Base-by-base conservation (phyloP, 2,113 vertebrate species). In the Indri indri region DNA sequence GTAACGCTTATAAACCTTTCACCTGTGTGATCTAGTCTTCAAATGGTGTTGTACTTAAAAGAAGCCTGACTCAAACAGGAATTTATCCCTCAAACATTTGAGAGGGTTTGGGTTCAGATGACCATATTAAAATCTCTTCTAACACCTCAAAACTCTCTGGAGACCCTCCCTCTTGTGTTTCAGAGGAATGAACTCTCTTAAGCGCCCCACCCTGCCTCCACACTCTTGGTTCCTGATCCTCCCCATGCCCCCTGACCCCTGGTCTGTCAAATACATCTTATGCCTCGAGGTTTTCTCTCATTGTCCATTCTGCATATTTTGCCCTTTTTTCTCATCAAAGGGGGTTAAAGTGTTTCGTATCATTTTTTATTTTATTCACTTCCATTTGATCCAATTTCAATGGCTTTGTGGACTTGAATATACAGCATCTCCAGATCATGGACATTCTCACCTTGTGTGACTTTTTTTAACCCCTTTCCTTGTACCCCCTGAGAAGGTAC, bases 321-420 rank as follows among this genome's bases (percentile, higher is more conserved):
- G 12, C 52, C 30, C 14, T 81, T 91, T 85, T 42, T 42, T 77
- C 16, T 77, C 52, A 83, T 90, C 66, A 87, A 66, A 61, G 40
- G 74, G 52, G 52, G 17, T 54, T 54, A 54, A 54, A 74, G 42
- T 87, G 95, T 85, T 17, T 4, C 54, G 90, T 63, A 88, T 74
- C 22, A 42, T 27, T 94, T 42, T 93, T 86, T 71, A 22, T 92
- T 94, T 92, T 13, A 87, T 45, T 95, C 47, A 95, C 42, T 95
- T 90, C 7, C 65, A 11, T 70, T 93, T 77, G 73, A 73, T 50
- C 34, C 17, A 11, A 65, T 85, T 95, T 85, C 77, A 84, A 18
- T 32, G 32, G 25, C 57, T 82, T 92, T 80, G 32, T 91, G 68
- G 74, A 89, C 89, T 71, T 91, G 50, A 13, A 0, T 74, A 42